Evolutionary conservation across 2,113 vertebrate species (phyloP), one percentile per base, ranked within the genome.

Genomic region (Atrichornis clamosus): DNA sequence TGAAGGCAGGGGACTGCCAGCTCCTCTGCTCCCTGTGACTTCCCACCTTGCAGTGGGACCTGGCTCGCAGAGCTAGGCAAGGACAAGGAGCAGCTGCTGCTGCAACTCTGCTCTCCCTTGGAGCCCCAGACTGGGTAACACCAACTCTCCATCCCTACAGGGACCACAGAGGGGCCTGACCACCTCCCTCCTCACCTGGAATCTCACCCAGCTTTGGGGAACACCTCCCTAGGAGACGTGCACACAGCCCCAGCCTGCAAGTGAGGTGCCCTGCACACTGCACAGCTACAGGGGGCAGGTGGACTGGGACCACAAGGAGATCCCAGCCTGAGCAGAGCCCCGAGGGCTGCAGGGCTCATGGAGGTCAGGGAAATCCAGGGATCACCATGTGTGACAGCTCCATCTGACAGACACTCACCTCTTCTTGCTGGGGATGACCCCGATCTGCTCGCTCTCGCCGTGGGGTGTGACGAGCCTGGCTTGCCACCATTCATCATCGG

Each of bases 401-500:
- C 69, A 44, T 74, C 39, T 58, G 75, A 11, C 0, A 1, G 64
- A 62, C 42, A 44, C 96, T 97, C 89, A 99, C 99, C 99, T 99
- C 97, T 99, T 99, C 98, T 99, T 99, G 98, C 99, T 99, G 74
- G 99, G 99, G 96, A 99, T 99, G 97, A 99, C 99, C 30, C 99
- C 99, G 0, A 99, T 99, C 98, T 99, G 99, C 96, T 99, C 99
- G 3, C 99, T 99, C 96, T 99, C 99, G 41, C 99, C 99, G 1
- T 99, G 99, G 47, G 99, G 98, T 0, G 99, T 99, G 93, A 99
- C 99, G 27, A 99, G 98, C 90, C 99, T 98, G 10, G 99, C 99
- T 96, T 99, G 99, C 99, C 99, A 99, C 99, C 99, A 99, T 96
- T 99, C 99, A 28, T 99, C 99, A 16, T 99, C 99, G 0, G 99